Conservation (phyloP, 2,113 vertebrate genomes). For the Probosciger aterrimus region DNA sequence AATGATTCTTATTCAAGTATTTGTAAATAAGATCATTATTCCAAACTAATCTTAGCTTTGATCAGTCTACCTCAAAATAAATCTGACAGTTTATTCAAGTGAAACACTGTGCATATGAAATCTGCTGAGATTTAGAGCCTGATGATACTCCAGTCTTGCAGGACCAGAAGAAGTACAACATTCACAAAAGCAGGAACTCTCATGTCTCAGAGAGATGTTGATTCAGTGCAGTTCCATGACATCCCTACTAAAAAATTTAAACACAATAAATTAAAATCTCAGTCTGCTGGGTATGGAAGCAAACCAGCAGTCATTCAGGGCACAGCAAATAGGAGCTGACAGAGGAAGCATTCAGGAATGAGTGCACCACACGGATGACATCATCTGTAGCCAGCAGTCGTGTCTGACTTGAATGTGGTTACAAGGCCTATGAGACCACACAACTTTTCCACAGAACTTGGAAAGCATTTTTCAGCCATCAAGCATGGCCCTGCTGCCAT, state of each 20-base stretch:
- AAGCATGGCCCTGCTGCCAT: not conserved
- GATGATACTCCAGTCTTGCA: not conserved
- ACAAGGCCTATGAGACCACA: not conserved
- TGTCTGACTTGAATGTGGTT: not conserved
- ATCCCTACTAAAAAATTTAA: conserved; percentile 45
- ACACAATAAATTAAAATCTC: conserved; percentile 43
- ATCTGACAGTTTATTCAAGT: conserved; percentile 2
- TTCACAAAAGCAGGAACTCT: not conserved
- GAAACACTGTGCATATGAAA: not conserved
- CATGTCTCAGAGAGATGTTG: not conserved
- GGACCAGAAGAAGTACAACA: not conserved
- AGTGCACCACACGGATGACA: not conserved
- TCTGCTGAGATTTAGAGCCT: not conserved
- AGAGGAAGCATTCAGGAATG: conserved; percentile 42
- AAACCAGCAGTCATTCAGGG: conserved; percentile 3
- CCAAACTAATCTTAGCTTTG: conserved; percentile 22
- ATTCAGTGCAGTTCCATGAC: conserved; percentile 22
- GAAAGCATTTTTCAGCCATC: not conserved
- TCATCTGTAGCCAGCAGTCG: not conserved
- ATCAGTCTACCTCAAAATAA: conserved; percentile 27
- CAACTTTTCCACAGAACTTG: not conserved
- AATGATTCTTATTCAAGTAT: conserved; percentile 13
- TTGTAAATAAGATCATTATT: conserved; percentile 39
- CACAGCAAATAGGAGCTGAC: not conserved
- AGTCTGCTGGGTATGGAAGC: not conserved